Evolutionary conservation across 2,888 invertebrate genomes (phyloP), one percentile per base, ranked within the genome.

Genomic region (Drosophila histrio): DNA sequence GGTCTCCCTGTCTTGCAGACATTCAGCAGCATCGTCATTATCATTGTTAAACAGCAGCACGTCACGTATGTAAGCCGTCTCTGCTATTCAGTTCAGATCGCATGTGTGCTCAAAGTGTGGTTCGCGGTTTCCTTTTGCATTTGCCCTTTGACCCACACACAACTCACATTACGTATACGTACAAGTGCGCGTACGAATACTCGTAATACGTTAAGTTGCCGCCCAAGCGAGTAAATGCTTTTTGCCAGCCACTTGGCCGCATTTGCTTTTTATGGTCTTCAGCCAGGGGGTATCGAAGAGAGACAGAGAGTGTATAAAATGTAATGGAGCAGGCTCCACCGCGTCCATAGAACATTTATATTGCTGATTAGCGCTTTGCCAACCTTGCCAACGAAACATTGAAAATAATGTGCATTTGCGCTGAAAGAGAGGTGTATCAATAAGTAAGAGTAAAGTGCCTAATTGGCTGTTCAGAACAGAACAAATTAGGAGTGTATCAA

Each of bases 121-220:
- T 43, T 72, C 67, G 79, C 86, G 86, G 86, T 75, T 82, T 69
- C 57, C 67, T 65, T 65, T 72, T 62, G 65, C 85, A 68, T 68
- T 64, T 62, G 59, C 28, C 54, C 70, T 75, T 72, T 79, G 82
- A 79, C 86, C 70, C 59, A 56, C 61, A 39, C 49, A 59, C 68
- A 56, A 28, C 43, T 56, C 49, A 28, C 56, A 53, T 62, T 47
- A 50, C 58, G 70, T 61, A 63, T 64, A 53, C 58, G 67, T 57
- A 41, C 32, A 44, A 44, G 49, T 44, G 44, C 30, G 30, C 17
- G 22, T 47, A 19, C 22, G 38, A 38, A 36, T 21, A 30, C 38
- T 26, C 38, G 52, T 52, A 73, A 63, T 74, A 63, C 70, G 70
- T 65, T 53, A 66, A 71, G 50, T 49, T 72, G 52, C 68, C 62